A percentile compares a stretch with the other conserved stretches of the same genome.
These are phyloP conservation scores for Orthonyx spaldingii DNA, from an alignment of 2,113 vertebrate species.

Conservation along the genomic window DNA sequence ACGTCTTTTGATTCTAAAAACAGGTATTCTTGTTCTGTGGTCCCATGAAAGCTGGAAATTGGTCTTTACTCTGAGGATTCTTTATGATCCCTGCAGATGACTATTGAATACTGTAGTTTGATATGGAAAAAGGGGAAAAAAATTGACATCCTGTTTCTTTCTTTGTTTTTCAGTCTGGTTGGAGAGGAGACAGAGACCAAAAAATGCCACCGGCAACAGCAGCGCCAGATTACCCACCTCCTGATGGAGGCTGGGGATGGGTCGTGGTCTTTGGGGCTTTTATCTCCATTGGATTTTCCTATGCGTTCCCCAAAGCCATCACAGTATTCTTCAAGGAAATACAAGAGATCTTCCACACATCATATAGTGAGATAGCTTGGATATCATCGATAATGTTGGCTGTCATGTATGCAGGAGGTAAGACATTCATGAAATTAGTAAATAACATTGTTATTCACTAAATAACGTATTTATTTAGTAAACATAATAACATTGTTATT, in stretches of 20 bases:
- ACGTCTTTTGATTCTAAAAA: background rate
- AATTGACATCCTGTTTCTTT: background rate
- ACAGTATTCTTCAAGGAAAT: constrained; percentile 98
- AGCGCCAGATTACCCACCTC: constrained; percentile 70
- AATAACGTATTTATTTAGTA: too few relatives aligned
- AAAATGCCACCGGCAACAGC: constrained; percentile 77
- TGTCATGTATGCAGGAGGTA: constrained; percentile 98
- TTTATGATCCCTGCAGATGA: background rate
- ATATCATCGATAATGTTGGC: constrained; percentile 98
- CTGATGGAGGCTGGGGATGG: constrained; percentile 98
- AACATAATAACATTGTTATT: too few relatives aligned
- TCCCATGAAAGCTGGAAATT: background rate
- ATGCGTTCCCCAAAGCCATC: constrained; percentile 94
- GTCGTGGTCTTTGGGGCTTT: constrained; percentile 87
- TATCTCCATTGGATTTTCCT: constrained; percentile 97
- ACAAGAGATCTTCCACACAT: constrained; percentile 84
- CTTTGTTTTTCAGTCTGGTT: constrained; percentile 28
- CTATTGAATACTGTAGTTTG: background rate
- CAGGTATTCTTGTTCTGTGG: background rate
- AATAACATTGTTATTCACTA: background rate
- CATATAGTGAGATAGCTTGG: constrained; percentile 92
- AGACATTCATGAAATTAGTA: constrained; percentile 16
- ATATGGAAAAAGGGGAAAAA: background rate
- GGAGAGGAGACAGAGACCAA: constrained; percentile 36
- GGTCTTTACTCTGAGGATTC: background rate